A percentile compares a stretch with the other conserved stretches of the same genome.
phyloP scores from a whole-genome alignment of 2,888 invertebrate species.

The Philopedon plagiatum region DNA sequence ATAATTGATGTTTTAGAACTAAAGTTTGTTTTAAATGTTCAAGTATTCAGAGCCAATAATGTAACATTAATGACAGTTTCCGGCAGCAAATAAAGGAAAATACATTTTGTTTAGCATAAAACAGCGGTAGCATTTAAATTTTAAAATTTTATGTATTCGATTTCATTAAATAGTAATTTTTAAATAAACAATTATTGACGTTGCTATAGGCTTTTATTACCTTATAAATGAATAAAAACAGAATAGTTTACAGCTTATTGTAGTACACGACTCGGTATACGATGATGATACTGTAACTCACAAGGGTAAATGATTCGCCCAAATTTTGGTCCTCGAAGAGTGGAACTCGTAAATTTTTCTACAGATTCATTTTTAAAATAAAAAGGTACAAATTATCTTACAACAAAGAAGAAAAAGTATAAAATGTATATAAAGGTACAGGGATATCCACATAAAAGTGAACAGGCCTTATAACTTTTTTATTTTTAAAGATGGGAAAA shows the following conservation, averaged over 20 bases:
- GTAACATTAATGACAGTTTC: constrained; percentile 37
- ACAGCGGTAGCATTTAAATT: constrained; percentile 11
- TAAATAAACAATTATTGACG: background rate
- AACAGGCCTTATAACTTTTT: no score
- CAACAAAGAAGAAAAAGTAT: no score
- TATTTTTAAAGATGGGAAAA: no score
- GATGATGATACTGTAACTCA: no score
- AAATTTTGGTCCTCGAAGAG: no score
- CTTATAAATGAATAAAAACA: background rate
- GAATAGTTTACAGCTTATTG: background rate
- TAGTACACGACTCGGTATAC: no score
- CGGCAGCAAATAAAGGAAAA: background rate
- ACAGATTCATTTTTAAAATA: no score
- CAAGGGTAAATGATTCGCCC: no score
- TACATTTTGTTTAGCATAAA: background rate
- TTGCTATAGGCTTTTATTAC: background rate
- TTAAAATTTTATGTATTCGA: background rate
- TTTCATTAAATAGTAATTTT: constrained; percentile 1
- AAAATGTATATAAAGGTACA: no score
- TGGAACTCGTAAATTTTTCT: no score
- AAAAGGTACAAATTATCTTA: no score
- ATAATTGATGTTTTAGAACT: constrained; percentile 21
- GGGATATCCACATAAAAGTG: no score
- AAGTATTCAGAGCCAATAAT: constrained; percentile 36
- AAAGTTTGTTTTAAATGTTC: constrained; percentile 38